Evolutionary conservation across 1,140 invertebrate genomes (phyloP), one percentile per base, ranked within the genome.

Genomic region (Tetranychus urticae): DNA sequence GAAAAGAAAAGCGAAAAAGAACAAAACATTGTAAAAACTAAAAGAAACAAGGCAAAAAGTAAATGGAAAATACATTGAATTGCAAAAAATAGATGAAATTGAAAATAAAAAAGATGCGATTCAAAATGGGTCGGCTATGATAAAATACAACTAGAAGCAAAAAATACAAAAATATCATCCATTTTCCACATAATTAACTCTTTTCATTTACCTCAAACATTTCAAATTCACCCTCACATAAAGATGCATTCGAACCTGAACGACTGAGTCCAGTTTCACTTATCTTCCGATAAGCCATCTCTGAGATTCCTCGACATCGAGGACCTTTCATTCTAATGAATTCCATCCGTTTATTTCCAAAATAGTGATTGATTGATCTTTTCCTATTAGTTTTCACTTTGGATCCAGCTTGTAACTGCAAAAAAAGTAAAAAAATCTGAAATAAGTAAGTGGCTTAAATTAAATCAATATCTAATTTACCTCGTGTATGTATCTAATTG

Each of bases 311-410:
- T 77, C 96, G 96, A 12, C 87, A 88, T 69, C 85, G 81, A 13
- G 93, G 92, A 59, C 93, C 93, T 73, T 92, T 88, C 88, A 98
- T 93, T 60, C 89, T 80, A 37, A 97, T 89, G 76, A 96, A 98
- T 76, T 97, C 93, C 67, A 92, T 86, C 66, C 92, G 80, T 67
- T 89, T 85, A 35, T 81, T 78, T 55, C 80, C 80, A 58, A 82
- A 84, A 69, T 35, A 60, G 47, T 55, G 35, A 36, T 36, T 36
- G 39, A 48, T 52, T 36, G 59, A 33, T n/a, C n/a, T 35, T 23
- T 42, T 37, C 35, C 46, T 31, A 12, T 10, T 8, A 2, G 14
- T 23, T 56, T 23, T 39, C 33, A 14, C 12, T 45, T 47, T 47
- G 7, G 58, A 36, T 13, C 23, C 31, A 46, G 45, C 1, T n/a